These are phyloP conservation scores for Prionace glauca DNA, from an alignment of 2,797 vertebrate species.

Conservation along the genomic window DNA sequence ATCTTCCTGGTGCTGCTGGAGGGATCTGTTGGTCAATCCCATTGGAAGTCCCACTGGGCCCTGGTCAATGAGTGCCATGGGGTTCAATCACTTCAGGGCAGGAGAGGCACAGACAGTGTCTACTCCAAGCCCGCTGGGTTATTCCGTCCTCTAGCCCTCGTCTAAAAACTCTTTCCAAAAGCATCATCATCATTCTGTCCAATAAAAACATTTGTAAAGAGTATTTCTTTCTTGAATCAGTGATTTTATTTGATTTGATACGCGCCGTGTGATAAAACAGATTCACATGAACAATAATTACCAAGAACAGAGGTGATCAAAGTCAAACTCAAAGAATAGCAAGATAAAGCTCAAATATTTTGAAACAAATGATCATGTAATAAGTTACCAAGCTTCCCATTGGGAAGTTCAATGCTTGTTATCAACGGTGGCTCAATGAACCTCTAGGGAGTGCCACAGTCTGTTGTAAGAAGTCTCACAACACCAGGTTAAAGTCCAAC, in stretches of 20 bases:
- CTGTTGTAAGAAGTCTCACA: too few relatives aligned
- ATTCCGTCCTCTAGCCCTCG: background rate
- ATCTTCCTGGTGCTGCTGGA: too few relatives aligned
- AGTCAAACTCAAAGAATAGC: background rate
- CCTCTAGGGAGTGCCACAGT: too few relatives aligned
- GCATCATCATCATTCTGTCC: background rate
- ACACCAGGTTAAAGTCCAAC: too few relatives aligned
- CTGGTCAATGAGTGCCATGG: too few relatives aligned
- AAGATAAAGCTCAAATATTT: background rate
- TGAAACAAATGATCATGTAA: background rate
- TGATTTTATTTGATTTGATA: conserved; percentile 21
- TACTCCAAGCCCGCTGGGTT: too few relatives aligned
- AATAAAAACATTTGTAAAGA: background rate
- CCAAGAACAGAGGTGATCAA: background rate
- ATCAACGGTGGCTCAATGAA: background rate
- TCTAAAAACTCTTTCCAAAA: background rate
- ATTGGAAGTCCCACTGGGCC: too few relatives aligned
- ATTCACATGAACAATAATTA: conserved; percentile 21
- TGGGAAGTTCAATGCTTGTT: background rate
- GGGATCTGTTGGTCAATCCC: too few relatives aligned
- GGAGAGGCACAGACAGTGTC: too few relatives aligned
- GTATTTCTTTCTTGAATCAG: background rate
- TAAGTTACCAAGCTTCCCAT: background rate
- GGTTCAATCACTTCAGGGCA: too few relatives aligned
- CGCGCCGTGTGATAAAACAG: conserved; percentile 4